A percentile compares a stretch with the other conserved stretches of the same genome.
phyloP scores from a whole-genome alignment of 2,888 invertebrate genomes.

The Metallyticus violacea region DNA sequence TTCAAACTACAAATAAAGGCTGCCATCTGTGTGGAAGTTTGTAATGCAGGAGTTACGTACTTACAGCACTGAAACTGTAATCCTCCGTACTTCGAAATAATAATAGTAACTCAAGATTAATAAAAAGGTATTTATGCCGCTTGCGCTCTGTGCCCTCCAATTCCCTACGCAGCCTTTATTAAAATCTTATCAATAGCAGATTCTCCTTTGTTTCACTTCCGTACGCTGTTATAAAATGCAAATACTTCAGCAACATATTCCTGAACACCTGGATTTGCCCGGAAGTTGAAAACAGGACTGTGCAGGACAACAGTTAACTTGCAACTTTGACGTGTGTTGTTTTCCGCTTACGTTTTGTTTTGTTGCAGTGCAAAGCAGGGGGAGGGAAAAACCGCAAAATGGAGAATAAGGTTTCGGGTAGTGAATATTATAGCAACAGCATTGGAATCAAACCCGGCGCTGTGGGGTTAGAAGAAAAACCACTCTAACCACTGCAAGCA shows the following conservation, averaged over 20 bases:
- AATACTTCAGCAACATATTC: neutral
- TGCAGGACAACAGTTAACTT: neutral
- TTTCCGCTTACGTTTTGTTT: neutral
- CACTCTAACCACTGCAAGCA: neutral
- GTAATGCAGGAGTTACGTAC: too few species aligned
- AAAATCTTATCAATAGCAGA: too few species aligned
- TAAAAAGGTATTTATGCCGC: too few species aligned
- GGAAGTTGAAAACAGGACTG: neutral
- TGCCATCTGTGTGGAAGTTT: too few species aligned
- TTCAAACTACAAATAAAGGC: too few species aligned
- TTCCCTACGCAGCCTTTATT: too few species aligned
- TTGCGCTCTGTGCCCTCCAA: too few species aligned
- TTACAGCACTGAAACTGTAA: too few species aligned
- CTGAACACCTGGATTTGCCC: neutral
- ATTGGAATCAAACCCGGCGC: neutral
- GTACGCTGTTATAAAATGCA: neutral
- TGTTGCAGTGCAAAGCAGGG: neutral
- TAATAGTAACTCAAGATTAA: too few species aligned
- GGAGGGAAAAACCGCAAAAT: neutral
- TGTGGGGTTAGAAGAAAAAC: neutral
- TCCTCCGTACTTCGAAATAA: too few species aligned
- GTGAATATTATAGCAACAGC: neutral
- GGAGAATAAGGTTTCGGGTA: neutral
- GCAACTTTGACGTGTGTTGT: neutral
- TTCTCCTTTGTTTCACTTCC: neutral